A percentile compares a stretch with the other conserved stretches of the same genome.
These are phyloP conservation scores for Motacilla tschutschensis DNA, from an alignment of 2,113 vertebrate genomes.

Conservation along the genomic window DNA sequence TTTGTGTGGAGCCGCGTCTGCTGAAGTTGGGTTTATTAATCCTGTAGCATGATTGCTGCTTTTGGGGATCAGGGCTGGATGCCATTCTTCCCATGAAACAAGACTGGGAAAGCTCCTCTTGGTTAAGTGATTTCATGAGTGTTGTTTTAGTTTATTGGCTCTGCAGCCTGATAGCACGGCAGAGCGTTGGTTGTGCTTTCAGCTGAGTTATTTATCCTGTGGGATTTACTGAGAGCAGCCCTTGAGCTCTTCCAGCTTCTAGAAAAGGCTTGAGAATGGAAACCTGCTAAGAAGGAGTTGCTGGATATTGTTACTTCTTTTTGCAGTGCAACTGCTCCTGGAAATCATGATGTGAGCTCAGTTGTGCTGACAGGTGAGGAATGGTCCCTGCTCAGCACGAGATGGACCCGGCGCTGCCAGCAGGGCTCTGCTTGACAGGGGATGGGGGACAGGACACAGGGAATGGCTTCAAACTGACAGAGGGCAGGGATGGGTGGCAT, in stretches of 20 bases:
- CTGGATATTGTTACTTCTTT: neutral
- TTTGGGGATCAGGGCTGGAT: conserved; percentile 14
- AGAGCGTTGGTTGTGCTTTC: conserved; percentile 3
- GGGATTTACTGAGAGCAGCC: neutral
- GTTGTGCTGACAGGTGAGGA: neutral
- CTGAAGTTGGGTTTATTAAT: conserved; percentile 27
- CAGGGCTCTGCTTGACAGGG: neutral
- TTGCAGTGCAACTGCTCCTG: neutral
- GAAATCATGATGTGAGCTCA: neutral
- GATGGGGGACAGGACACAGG: neutral
- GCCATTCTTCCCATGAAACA: conserved; percentile 39
- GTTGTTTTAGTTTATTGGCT: conserved; percentile 51
- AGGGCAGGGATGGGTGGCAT: fast-evolving
- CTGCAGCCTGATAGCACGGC: conserved; percentile 4
- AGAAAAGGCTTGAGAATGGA: neutral
- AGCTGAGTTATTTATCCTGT: neutral
- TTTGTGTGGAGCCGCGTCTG: neutral
- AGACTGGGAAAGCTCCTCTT: conserved; percentile 47
- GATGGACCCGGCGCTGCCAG: fast-evolving
- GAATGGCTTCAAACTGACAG: neutral
- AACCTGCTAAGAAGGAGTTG: neutral
- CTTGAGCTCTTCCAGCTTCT: neutral
- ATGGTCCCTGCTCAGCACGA: neutral
- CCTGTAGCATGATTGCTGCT: conserved; percentile 13
- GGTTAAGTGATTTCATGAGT: conserved; percentile 36